phyloP scores from a whole-genome alignment of 2,888 invertebrate genomes.

The Alsophila aescularia region DNA sequence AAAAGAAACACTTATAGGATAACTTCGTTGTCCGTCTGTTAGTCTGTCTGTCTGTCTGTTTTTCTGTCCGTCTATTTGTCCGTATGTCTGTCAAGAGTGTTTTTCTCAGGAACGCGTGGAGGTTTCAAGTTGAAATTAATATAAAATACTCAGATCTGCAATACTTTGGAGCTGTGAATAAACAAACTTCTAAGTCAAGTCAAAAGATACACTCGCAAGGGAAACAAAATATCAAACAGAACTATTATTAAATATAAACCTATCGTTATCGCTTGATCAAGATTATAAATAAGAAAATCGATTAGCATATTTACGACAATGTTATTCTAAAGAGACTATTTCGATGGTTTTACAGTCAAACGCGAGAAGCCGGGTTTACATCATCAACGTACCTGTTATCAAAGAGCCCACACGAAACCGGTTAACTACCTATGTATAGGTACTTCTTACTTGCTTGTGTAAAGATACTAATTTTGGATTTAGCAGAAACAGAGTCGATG shows the following conservation, averaged over 20 bases:
- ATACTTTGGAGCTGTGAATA: too few species aligned
- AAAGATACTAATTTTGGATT: conserved; percentile 46
- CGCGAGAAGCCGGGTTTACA: conserved; percentile 23
- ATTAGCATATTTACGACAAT: conserved; percentile 1
- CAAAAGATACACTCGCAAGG: too few species aligned
- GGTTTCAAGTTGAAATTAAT: too few species aligned
- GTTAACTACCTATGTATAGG: conserved; percentile 16
- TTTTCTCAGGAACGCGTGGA: too few species aligned
- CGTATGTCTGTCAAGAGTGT: too few species aligned
- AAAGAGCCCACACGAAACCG: conserved; percentile 27
- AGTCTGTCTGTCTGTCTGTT: too few species aligned
- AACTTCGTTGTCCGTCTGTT: too few species aligned
- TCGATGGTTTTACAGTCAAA: conserved; percentile 13
- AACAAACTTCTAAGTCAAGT: too few species aligned
- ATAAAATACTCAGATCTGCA: too few species aligned
- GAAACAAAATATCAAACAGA: neutral
- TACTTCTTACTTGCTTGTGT: conserved; percentile 21
- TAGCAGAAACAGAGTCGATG: conserved; percentile 47
- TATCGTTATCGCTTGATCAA: neutral
- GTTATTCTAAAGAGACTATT: conserved; percentile 1
- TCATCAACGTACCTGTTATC: conserved; percentile 25
- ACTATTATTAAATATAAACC: neutral
- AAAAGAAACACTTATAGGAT: too few species aligned
- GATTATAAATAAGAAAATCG: neutral
- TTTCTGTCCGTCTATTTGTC: too few species aligned